phyloP scores from a whole-genome alignment of 1,140 invertebrate genomes.

The Anastrepha obliqua region DNA sequence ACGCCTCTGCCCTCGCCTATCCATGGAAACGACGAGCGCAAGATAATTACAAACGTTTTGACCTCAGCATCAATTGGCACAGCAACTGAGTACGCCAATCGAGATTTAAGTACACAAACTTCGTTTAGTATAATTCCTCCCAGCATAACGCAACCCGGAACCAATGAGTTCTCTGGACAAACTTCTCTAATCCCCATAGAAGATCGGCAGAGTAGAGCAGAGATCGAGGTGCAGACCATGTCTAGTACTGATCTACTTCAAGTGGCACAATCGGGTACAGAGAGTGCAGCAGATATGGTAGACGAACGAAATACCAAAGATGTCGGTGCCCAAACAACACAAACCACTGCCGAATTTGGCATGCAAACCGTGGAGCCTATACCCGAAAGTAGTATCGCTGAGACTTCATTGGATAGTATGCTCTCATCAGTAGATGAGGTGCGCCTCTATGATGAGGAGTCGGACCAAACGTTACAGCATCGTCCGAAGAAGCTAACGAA shows the following conservation, averaged over 20 bases:
- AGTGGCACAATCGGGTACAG: too few relatives aligned
- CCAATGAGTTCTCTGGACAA: background rate
- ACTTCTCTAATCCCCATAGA: background rate
- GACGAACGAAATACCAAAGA: too few relatives aligned
- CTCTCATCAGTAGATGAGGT: background rate
- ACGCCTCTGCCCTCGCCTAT: background rate
- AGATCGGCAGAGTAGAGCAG: background rate
- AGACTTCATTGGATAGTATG: background rate
- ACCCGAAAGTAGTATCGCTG: background rate
- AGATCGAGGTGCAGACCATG: background rate
- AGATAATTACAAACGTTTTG: background rate
- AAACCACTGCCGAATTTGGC: background rate
- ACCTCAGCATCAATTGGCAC: background rate
- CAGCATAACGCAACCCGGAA: too few relatives aligned
- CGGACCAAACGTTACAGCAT: background rate
- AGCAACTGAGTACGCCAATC: background rate
- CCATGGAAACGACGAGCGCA: background rate
- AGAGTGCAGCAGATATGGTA: too few relatives aligned
- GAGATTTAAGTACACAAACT: background rate
- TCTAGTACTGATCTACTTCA: background rate
- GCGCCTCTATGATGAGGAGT: background rate
- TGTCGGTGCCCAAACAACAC: background rate
- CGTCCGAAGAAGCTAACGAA: slow-evolving; percentile 5
- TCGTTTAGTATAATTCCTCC: too few relatives aligned
- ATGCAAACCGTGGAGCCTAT: background rate